Evolutionary conservation across 2,113 vertebrate species (phyloP), one percentile per base, ranked within the genome.

Genomic region (Gambusia affinis): DNA sequence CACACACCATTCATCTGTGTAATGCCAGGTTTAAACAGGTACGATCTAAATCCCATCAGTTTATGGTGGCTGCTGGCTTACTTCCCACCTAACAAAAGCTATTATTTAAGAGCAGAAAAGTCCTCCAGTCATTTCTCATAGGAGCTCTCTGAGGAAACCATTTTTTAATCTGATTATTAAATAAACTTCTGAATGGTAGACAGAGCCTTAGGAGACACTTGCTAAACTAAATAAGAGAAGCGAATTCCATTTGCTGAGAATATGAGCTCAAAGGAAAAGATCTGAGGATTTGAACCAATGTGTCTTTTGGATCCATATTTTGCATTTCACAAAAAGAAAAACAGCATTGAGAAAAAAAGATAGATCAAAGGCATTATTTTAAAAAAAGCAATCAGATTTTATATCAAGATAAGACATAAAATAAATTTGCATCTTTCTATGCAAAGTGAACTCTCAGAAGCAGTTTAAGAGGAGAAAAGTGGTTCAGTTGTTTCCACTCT

Each of bases 51-150:
- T 61, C 24, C 66, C 37, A 70, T 70, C 72, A 29, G 29, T 29
- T 24, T 4, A 10, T 28, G 19, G 12, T 29, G 1, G 78, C 78
- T 65, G 47, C 29, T 3, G 78, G 72, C 72, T n/a, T 17, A 54
- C 22, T 33, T 60, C 73, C 12, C 44, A 65, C 66, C n/a, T 29
- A 29, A 42, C 29, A 69, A 44, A 66, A 76, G 66, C 73, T 76
- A 33, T 71, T 62, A 57, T 73, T 64, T 64, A 39, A 66, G 5
- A 67, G 22, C 63, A 66, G 28, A 70, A 24, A 28, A 1, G 12
- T 76, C 72, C 72, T 63, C 54, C 63, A 33, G 69, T 64, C 69
- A 10, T 64, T 44, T 76, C 63, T 37, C 22, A 33, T 31, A 2
- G 37, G 0, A 72, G 60, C 42, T 72, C 64, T 66, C n/a, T 28